A percentile compares a stretch with the other conserved stretches of the same genome.
These are phyloP conservation scores for Sialia sialis DNA, from an alignment of 2,113 vertebrate species.

Conservation along the genomic window DNA sequence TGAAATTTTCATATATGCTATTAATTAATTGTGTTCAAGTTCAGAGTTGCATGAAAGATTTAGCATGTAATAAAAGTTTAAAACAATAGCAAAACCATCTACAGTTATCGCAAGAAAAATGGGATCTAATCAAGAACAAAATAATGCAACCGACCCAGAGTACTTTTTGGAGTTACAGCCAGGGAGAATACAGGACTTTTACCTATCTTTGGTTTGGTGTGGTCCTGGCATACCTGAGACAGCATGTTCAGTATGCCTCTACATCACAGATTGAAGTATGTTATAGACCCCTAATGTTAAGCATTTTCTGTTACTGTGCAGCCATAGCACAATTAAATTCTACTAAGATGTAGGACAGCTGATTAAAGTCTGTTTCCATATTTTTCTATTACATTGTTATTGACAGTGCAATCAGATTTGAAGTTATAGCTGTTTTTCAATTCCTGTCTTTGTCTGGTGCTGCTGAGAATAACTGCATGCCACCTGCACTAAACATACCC, in stretches of 20 bases:
- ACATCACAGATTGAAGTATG: background rate
- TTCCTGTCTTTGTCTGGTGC: background rate
- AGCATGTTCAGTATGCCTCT: background rate
- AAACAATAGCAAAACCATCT: background rate
- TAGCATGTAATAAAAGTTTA: background rate
- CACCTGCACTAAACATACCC: background rate
- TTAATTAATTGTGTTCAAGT: background rate
- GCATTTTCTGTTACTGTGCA: background rate
- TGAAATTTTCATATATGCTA: background rate
- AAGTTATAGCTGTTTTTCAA: background rate
- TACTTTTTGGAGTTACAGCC: background rate
- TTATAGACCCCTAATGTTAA: background rate
- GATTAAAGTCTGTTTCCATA: background rate
- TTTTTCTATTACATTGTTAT: background rate
- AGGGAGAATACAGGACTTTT: background rate
- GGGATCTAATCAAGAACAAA: background rate
- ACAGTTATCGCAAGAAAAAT: background rate
- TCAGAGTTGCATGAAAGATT: background rate
- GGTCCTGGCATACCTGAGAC: background rate
- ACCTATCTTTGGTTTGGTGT: background rate
- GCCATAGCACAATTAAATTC: background rate
- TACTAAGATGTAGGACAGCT: background rate
- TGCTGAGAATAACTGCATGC: background rate
- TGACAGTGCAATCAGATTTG: background rate
- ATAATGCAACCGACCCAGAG: background rate